Evolutionary conservation across 2,113 vertebrate species (phyloP), one percentile per base, ranked within the genome.

Genomic region (Amblyopsis rosae): DNA sequence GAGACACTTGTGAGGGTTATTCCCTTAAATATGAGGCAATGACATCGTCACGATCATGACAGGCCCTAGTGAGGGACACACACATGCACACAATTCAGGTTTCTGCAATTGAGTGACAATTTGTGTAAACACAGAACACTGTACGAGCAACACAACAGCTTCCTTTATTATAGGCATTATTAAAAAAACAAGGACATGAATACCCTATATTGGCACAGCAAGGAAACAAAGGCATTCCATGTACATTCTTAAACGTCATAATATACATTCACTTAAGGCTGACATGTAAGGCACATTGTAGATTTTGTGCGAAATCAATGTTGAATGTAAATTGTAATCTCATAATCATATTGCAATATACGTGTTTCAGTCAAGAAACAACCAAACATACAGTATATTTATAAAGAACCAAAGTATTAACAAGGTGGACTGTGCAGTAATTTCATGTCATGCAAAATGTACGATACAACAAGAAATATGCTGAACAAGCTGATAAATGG

Each of bases 241-340:
- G 77, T 77, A 76, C 17, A 80, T 49, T 26, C 26, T 26, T 46
- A 45, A 76, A 65, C 77, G 71, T 67, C 76, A 68, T 85, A 75
- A 73, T 78, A 65, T 59, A 7, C 89, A 89, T 88, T 87, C 89
- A 88, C 88, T 55, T 88, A n/a, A 70, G 73, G 68, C 7, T 41
- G 35, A 72, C 69, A 33, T 48, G 41, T 73, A 76, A 59, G 78
- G 80, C 76, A 86, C 81, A 1, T 26, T 69, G 64, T 51, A 78
- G 41, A 60, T 65, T 60, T 58, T 82, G 59, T 69, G 32, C 70
- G 47, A 73, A 6, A 50, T 73, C 51, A 67, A 79, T 55, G 56
- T 55, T 82, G 72, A 84, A 77, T 77, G 69, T 82, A 72, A 67
- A 41, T 48, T 49, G 35, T 64, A 11, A 17, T 60, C 10, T 35